Evolutionary conservation across 2,888 invertebrate genomes (phyloP), one percentile per base, ranked within the genome.

Genomic region (Formica aserva): DNA sequence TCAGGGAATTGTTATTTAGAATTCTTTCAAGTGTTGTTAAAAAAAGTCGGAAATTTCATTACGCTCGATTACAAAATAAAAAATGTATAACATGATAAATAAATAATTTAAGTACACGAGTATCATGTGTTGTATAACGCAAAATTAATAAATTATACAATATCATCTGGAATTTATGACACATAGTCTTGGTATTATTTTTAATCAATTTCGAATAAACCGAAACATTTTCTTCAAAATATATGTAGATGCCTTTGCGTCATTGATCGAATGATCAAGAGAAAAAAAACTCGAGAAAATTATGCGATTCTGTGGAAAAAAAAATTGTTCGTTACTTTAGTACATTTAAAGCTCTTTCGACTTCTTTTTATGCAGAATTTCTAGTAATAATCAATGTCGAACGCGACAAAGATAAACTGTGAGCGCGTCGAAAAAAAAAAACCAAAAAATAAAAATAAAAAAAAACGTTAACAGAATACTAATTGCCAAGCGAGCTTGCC

Each of bases 401-500:
- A 35, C 8, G 69, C n/a, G 41, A 48, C 18, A 29, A 11, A n/a
- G 11, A 77, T n/a, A 29, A 52, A 35, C n/a, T 22, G 1, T 38
- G 9, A 29, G 18, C 26, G 22, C 48, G 29, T 67, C 55, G 41
- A 45, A 55, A 77, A 55, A 77, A 55, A 69, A 78, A 63, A 22
- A 0, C 22, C 22, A 22, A 22, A 4, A 22, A 18, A 65, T 3
- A 22, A 45, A 22, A 57, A 4, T 15, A 35, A 26, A 32, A 32
- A 22, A 13, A n/a, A 29, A 52, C 62, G 26, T 35, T 35, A 72
- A 80, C 13, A 63, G 52, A 84, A 62, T 78, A 65, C 71, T 78
- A 83, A 71, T 84, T 66, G 48, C 18, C 57, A 72, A 80, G 26
- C 62, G 26, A 65, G 66, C 55, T 57, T 26, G 66, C 41, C 48